These are phyloP conservation scores for Pandion haliaetus DNA, from an alignment of 2,113 vertebrate species.

Conservation along the genomic window DNA sequence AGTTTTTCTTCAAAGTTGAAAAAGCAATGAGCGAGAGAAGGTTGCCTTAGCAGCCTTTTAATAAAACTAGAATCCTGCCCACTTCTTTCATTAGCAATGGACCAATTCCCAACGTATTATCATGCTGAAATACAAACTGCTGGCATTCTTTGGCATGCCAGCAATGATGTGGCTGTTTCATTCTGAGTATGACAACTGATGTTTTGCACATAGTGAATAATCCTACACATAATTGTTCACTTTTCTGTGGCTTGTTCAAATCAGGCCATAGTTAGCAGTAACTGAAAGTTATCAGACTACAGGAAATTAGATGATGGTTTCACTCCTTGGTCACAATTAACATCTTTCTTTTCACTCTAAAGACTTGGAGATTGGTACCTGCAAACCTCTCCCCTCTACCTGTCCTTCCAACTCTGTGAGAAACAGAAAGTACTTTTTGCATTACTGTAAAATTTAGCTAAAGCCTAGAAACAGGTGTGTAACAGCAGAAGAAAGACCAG, in stretches of 20 bases:
- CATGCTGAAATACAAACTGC: conserved; percentile 30
- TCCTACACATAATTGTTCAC: not conserved
- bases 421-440: not conserved
- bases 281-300: not conserved
- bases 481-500: not conserved
- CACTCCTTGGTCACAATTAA: not conserved
- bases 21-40: conserved; percentile 10
- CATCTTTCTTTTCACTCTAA: not conserved
- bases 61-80: conserved; percentile 11
- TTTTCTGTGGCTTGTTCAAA: not conserved
- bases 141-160: not conserved
- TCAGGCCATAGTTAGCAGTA: not conserved
- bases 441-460: not conserved
- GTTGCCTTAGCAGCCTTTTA: conserved; percentile 13
- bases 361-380: not conserved
- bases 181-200: not conserved
- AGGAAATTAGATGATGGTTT: not conserved
- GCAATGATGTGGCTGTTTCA: conserved; percentile 4
- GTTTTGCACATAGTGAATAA: not conserved
- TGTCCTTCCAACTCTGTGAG: not conserved
- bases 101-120: not conserved
- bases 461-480: not conserved
- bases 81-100: not conserved
- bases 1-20: conserved; percentile 30
- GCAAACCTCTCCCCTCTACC: not conserved